Percentiles rank a stretch among this genome's conserved stretches.
Conservation (phyloP, 1,140 invertebrate genomes). For the Polypedilum pembai region DNA sequence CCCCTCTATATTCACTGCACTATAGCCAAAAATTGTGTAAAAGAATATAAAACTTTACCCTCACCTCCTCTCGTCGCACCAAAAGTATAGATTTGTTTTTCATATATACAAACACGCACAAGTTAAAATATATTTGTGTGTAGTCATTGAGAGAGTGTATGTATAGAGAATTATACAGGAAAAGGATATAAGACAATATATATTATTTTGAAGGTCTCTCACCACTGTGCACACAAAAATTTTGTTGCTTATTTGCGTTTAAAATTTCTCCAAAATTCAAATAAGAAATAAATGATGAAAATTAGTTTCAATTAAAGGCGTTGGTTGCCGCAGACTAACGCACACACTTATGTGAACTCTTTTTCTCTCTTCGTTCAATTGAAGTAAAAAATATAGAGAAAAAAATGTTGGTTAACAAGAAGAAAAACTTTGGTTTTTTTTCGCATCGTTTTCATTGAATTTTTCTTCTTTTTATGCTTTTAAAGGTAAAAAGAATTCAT, state of each 20-base stretch:
- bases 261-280: conserved; percentile 1
- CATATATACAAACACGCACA: background rate
- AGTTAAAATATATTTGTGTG: background rate
- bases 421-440: conserved; percentile 25
- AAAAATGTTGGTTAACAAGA: conserved; percentile 19
- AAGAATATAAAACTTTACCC: background rate
- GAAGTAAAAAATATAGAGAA: background rate
- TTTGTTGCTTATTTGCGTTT: background rate
- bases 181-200: background rate
- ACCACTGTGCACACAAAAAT: too few relatives aligned
- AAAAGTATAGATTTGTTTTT: background rate
- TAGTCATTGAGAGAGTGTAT: background rate
- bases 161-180: background rate
- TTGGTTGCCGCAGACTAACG: conserved; percentile 9
- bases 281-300: background rate
- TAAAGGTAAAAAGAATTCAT: background rate
- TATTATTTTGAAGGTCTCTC: background rate
- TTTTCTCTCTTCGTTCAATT: background rate
- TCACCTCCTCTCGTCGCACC: background rate
- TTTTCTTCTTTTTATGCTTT: conserved; percentile 13
- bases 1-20: background rate
- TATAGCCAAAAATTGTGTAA: background rate
- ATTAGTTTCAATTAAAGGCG: conserved; percentile 22
- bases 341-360: conserved; percentile 19
- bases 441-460: conserved; percentile 7